phyloP scores from a whole-genome alignment of 2,113 vertebrate species.

The Aix galericulata region DNA sequence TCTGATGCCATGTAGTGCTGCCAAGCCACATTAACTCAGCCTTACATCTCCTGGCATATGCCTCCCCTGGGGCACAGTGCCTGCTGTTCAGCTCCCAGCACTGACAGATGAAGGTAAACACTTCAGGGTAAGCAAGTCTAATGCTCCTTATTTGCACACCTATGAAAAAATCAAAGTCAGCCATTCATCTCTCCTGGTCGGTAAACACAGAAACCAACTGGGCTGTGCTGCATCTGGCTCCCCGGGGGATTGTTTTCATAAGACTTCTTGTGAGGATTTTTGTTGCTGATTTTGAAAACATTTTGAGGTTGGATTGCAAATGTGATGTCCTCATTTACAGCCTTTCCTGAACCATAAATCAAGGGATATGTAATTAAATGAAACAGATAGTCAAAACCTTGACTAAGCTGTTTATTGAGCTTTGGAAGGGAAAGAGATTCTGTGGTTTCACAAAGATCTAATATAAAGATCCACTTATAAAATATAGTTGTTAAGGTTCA shows the following conservation, averaged over 20 bases:
- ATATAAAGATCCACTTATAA: slow-evolving; percentile 35
- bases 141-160: slow-evolving; percentile 55
- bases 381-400: slow-evolving; percentile 63
- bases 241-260: slow-evolving; percentile 41
- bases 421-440: slow-evolving; percentile 18
- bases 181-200: slow-evolving; percentile 58
- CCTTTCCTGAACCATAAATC: slow-evolving; percentile 61
- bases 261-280: slow-evolving; percentile 59
- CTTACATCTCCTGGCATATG: neutral
- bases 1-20: neutral
- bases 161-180: slow-evolving; percentile 63
- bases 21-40: slow-evolving; percentile 2
- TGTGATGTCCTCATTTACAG: slow-evolving; percentile 61
- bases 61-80: neutral
- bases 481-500: neutral
- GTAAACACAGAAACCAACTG: slow-evolving; percentile 49
- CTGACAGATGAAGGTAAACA: slow-evolving; percentile 60
- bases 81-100: neutral
- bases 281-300: slow-evolving; percentile 61
- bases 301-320: slow-evolving; percentile 54
- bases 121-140: slow-evolving; percentile 53
- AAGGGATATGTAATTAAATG: slow-evolving; percentile 56
- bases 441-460: slow-evolving; percentile 35
- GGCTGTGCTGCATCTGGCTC: neutral
- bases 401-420: slow-evolving; percentile 57